Evolutionary conservation across 2,888 invertebrate genomes (phyloP), one percentile per base, ranked within the genome.

Genomic region (Mesoligia furuncula): DNA sequence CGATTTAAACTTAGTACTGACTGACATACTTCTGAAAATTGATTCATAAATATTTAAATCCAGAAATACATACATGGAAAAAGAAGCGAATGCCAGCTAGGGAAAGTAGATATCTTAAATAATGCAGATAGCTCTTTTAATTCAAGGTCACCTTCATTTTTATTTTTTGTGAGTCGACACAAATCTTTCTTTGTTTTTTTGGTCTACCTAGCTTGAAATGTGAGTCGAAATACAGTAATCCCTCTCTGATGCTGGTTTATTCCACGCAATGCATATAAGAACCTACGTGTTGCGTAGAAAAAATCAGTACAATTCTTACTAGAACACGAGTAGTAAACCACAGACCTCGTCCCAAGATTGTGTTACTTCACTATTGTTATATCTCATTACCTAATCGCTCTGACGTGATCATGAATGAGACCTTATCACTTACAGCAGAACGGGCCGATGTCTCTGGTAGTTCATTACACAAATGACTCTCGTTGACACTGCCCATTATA

Each of bases 301-400:
- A 83, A 79, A 75, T 45, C 69, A 15, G 31, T 67, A 72, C 57
- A 73, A 65, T 75, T 68, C 54, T 36, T 70, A 75, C 65, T 45
- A 81, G 84, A 85, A 87, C 89, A 90, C 88, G 88, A 90, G 80
- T 90, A 92, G 91, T 90, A 92, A 93, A 95, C 95, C 95, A 85
- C 95, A 95, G 89, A 91, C 92, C 93, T 93, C 90, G 91, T 82
- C 77, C 81, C 77, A 78, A 91, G 90, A 94, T 93, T 90, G 87
- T 91, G 87, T 94, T 94, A 93, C 94, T 79, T 72, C 81, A 90
- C 80, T 87, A 88, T 87, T 85, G 86, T 89, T 84, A 85, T 90
- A 91, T 91, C 91, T 90, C 79, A 83, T 91, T 90, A 92, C 92
- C 86, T 90, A 90, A 90, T 89, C 85, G 62, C 13, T 81, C 64